Percentiles rank a stretch among this genome's conserved stretches.
These are phyloP conservation scores for Sebastes taczanowskii DNA, from an alignment of 2,797 vertebrate species.

Conservation along the genomic window DNA sequence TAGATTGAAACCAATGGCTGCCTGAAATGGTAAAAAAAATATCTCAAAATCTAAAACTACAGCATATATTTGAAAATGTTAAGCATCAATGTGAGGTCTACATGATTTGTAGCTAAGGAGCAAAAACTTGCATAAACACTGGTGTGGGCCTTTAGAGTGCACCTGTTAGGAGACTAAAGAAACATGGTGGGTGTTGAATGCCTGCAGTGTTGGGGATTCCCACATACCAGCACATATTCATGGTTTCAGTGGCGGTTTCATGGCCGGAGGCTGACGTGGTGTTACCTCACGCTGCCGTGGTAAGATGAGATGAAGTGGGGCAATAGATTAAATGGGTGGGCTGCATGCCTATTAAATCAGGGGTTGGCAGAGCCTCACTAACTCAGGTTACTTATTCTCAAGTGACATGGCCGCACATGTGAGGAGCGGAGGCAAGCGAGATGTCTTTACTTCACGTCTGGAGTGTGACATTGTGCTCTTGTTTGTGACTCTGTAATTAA, in stretches of 20 bases:
- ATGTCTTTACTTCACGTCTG: conserved; percentile 60
- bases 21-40: neutral
- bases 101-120: neutral
- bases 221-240: conserved; percentile 61
- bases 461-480: conserved; percentile 61
- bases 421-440: conserved; percentile 38
- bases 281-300: conserved; percentile 59
- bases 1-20: neutral
- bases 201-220: conserved; percentile 66
- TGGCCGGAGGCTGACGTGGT: conserved; percentile 62
- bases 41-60: neutral
- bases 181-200: conserved; percentile 26
- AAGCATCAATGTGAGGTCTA: neutral
- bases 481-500: conserved; percentile 88
- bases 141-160: conserved; percentile 10
- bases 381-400: conserved; percentile 69
- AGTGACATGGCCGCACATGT: conserved; percentile 57
- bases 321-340: conserved; percentile 74
- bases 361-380: conserved; percentile 55
- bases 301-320: conserved; percentile 72
- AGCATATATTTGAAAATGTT: neutral
- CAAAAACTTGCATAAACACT: neutral
- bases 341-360: conserved; percentile 74
- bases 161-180: conserved; percentile 44
- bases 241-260: conserved; percentile 63